These are phyloP conservation scores for Myotis yumanensis DNA, from an alignment of 2,113 vertebrate species.

Conservation along the genomic window DNA sequence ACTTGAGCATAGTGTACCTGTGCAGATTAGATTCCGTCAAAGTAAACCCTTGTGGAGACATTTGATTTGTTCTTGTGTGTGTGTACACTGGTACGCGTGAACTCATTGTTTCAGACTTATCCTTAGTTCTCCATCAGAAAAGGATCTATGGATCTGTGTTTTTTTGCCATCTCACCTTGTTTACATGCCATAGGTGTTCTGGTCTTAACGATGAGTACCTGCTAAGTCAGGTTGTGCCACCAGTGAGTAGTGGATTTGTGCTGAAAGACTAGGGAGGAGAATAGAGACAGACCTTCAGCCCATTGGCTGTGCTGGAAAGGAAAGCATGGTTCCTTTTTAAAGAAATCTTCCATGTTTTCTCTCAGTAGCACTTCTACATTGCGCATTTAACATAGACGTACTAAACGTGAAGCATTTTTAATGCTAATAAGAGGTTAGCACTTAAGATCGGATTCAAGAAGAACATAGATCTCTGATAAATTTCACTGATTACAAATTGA, in stretches of 20 bases:
- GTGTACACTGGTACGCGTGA: conserved; percentile 52
- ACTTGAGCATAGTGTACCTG: conserved; percentile 80
- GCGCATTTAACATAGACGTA: conserved; percentile 48
- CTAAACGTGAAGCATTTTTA: conserved; percentile 21
- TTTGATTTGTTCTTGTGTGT: conserved; percentile 81
- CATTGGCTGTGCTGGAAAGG: conserved; percentile 20
- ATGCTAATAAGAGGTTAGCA: conserved; percentile 50
- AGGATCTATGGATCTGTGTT: conserved; percentile 31
- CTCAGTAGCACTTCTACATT: conserved; percentile 45
- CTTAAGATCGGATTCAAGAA: conserved; percentile 54
- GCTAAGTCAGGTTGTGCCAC: conserved; percentile 6
- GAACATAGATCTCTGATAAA: background rate
- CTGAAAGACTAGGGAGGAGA: background rate
- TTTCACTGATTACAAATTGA: conserved; percentile 28
- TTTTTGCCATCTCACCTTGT: conserved; percentile 62
- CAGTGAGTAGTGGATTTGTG: background rate
- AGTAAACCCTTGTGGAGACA: conserved; percentile 82
- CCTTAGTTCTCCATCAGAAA: conserved; percentile 54
- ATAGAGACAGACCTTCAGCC: conserved; percentile 9
- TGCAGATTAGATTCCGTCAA: conserved; percentile 83
- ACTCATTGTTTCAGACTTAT: conserved; percentile 53
- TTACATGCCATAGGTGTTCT: conserved; percentile 52
- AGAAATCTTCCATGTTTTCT: conserved; percentile 66
- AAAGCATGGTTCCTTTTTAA: conserved; percentile 62
- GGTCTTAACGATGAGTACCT: conserved; percentile 37